phyloP scores from a whole-genome alignment of 2,113 vertebrate genomes.

The Cariama cristata region DNA sequence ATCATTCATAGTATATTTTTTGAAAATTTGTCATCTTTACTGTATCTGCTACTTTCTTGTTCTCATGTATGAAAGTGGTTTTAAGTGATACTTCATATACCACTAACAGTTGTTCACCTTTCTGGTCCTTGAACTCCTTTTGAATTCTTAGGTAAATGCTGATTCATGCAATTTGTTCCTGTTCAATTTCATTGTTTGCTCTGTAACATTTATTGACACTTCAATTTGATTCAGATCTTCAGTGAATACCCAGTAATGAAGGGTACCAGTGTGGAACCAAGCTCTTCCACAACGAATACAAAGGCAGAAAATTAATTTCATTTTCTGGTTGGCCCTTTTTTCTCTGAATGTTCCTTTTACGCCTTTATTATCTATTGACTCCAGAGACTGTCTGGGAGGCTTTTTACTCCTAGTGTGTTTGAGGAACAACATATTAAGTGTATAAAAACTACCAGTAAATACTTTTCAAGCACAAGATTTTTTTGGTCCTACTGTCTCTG shows the following conservation, averaged over 20 bases:
- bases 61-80: background rate
- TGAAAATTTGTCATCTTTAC: background rate
- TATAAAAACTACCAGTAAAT: background rate
- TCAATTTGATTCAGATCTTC: background rate
- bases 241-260: background rate
- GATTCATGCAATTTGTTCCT: conserved; percentile 5
- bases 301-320: background rate
- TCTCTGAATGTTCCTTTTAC: background rate
- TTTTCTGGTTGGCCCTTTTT: background rate
- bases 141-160: background rate
- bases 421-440: background rate
- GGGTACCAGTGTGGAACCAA: background rate
- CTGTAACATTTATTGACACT: background rate
- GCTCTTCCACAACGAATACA: background rate
- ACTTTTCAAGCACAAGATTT: background rate
- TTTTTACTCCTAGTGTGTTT: background rate
- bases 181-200: background rate
- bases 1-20: background rate
- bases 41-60: background rate
- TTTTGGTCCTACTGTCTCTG: background rate
- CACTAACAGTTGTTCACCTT: background rate
- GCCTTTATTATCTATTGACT: background rate
- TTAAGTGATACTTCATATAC: background rate
- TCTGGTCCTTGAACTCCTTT: background rate
- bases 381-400: background rate